A percentile compares a stretch with the other conserved stretches of the same genome.
phyloP scores from a whole-genome alignment of 2,113 vertebrate species.

The Clarias batrachus region DNA sequence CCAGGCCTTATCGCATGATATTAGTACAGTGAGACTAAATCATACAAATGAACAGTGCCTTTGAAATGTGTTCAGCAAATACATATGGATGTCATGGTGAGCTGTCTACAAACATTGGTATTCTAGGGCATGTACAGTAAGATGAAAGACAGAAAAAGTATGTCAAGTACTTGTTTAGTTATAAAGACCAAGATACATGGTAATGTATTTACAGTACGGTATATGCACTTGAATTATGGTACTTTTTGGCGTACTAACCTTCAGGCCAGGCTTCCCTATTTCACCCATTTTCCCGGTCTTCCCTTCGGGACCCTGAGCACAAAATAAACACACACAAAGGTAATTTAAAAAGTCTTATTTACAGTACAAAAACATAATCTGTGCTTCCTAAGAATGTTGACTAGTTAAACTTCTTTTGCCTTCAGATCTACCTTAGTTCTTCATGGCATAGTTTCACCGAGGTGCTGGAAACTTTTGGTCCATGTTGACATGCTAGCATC shows the following conservation, averaged over 20 bases:
- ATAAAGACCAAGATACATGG: too few relatives aligned
- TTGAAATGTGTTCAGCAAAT: too few relatives aligned
- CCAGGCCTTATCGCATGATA: background rate
- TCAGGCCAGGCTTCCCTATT: conserved; percentile 86
- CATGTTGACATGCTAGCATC: too few relatives aligned
- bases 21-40: background rate
- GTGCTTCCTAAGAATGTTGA: too few relatives aligned
- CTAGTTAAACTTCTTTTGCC: too few relatives aligned
- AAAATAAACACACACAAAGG: conserved; percentile 5
- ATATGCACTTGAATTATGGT: background rate
- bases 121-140: background rate
- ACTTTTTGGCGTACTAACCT: conserved; percentile 71
- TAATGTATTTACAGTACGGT: too few relatives aligned
- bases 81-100: background rate
- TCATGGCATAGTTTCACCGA: too few relatives aligned
- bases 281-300: conserved; percentile 90
- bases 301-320: conserved; percentile 87
- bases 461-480: too few relatives aligned
- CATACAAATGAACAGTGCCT: background rate
- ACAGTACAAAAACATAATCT: background rate
- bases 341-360: background rate
- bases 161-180: background rate
- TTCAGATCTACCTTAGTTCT: too few relatives aligned
- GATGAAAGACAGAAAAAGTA: background rate
- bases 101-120: background rate